Evolutionary conservation across 2,797 vertebrate genomes (phyloP).

Genomic region (Chanos chanos): DNA sequence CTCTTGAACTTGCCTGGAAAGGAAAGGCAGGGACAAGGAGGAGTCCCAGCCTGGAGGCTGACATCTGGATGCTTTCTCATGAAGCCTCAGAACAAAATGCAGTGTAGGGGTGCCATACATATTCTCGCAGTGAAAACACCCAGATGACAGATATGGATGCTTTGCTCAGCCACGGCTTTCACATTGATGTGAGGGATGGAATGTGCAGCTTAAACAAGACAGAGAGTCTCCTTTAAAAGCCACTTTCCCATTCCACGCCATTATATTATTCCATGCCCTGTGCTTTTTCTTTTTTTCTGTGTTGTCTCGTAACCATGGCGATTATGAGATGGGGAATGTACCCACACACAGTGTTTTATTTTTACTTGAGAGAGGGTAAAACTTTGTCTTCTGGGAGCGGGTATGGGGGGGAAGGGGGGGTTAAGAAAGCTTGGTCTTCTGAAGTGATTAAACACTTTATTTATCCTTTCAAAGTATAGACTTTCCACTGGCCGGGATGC

Average conservation of each 20-base stretch:
- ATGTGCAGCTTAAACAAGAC: slow-evolving; percentile 26
- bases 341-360: slow-evolving; percentile 43
- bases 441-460: slow-evolving; percentile 54
- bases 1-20: slow-evolving; percentile 45
- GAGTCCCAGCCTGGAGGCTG: slow-evolving; percentile 42
- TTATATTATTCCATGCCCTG: slow-evolving; percentile 34
- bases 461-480: slow-evolving; percentile 49
- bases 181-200: slow-evolving; percentile 24
- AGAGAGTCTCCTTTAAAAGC: slow-evolving; percentile 24
- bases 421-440: slow-evolving; percentile 42
- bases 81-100: slow-evolving; percentile 23
- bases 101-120: slow-evolving; percentile 23
- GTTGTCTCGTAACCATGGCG: slow-evolving; percentile 42
- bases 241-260: slow-evolving; percentile 30
- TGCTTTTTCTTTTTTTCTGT: slow-evolving; percentile 43
- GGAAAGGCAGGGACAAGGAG: slow-evolving; percentile 39
- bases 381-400: slow-evolving; percentile 30
- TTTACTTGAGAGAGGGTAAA: slow-evolving; percentile 44
- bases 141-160: slow-evolving; percentile 29
- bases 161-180: slow-evolving; percentile 25
- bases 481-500: slow-evolving; percentile 40
- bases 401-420: slow-evolving; percentile 39
- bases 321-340: slow-evolving; percentile 23
- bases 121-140: slow-evolving; percentile 24
- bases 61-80: slow-evolving; percentile 51